phyloP scores from a whole-genome alignment of 2,888 invertebrate species.

The Aspidiotus rigidus region DNA sequence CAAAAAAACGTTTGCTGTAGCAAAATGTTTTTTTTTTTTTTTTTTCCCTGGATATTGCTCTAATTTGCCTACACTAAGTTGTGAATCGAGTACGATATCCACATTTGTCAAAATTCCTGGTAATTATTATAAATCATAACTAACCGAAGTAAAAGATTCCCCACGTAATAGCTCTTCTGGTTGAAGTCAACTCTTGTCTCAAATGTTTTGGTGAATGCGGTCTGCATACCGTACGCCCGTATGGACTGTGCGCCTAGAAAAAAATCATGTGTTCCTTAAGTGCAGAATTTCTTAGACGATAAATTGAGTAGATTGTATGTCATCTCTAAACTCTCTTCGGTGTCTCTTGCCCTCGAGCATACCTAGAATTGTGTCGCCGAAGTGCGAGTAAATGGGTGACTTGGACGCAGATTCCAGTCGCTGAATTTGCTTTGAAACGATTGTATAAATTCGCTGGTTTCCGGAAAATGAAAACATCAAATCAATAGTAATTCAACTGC shows the following conservation, averaged over 20 bases:
- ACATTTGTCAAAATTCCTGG: too few species aligned
- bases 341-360: too few species aligned
- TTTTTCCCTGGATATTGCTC: too few species aligned
- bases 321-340: too few species aligned
- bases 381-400: constrained; percentile 94
- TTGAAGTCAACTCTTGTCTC: constrained; percentile 83
- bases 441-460: constrained; percentile 80
- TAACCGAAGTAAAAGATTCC: constrained; percentile 74
- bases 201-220: constrained; percentile 78
- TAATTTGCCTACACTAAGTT: too few species aligned
- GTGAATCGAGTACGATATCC: too few species aligned
- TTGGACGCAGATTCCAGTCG: constrained; percentile 85
- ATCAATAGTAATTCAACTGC: too few species aligned
- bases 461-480: constrained; percentile 29
- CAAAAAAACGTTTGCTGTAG: too few species aligned
- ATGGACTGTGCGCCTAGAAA: constrained; percentile 59
- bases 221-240: constrained; percentile 70
- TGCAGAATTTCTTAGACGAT: too few species aligned
- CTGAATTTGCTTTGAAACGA: constrained; percentile 86
- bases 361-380: constrained; percentile 77
- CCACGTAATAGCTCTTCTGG: constrained; percentile 85
- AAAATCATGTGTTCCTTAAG: constrained; percentile 2
- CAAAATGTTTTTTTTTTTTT: background rate
- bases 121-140: constrained; percentile 10
- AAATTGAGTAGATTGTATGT: too few species aligned